Evolutionary conservation across 2,888 invertebrate genomes (phyloP).

Genomic region (Nemotelus pantherinus): DNA sequence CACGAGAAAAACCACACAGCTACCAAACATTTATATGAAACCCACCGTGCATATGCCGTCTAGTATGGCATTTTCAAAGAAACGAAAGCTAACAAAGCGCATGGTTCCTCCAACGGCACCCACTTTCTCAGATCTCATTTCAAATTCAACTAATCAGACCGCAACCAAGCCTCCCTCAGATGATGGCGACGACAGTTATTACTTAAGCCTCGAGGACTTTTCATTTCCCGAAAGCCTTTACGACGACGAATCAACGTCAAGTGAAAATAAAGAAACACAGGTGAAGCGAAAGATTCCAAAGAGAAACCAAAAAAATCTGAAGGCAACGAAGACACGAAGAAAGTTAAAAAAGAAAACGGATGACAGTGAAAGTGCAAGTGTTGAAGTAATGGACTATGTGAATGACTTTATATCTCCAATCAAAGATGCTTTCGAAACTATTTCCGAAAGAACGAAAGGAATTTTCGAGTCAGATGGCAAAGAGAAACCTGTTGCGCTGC

Average conservation of each 20-base stretch:
- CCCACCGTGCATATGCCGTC: no score
- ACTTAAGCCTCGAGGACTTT: conserved; percentile 35
- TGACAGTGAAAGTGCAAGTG: conserved; percentile 51
- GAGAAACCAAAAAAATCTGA: not conserved
- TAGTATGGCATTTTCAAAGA: conserved; percentile 2
- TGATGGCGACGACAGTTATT: conserved; percentile 27
- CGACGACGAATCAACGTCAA: not conserved
- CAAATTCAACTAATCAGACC: not conserved
- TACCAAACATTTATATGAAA: not conserved
- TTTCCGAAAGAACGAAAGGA: conserved; percentile 20
- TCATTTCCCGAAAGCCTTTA: conserved; percentile 30
- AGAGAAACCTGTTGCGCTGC: not conserved
- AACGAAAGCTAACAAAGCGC: conserved; percentile 20
- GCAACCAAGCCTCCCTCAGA: not conserved
- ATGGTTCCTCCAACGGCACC: conserved; percentile 26
- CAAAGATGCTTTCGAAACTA: conserved; percentile 55
- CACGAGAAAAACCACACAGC: conserved; percentile 1
- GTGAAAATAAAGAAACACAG: conserved; percentile 10
- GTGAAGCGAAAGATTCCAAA: not conserved
- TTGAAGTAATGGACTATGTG: conserved; percentile 56
- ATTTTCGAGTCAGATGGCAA: not conserved
- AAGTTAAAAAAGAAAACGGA: not conserved
- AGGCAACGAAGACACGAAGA: not conserved
- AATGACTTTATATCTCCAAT: conserved; percentile 61
- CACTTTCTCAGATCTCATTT: not conserved